Conservation (phyloP, 2,797 vertebrate species). For the Hipposideros larvatus region DNA sequence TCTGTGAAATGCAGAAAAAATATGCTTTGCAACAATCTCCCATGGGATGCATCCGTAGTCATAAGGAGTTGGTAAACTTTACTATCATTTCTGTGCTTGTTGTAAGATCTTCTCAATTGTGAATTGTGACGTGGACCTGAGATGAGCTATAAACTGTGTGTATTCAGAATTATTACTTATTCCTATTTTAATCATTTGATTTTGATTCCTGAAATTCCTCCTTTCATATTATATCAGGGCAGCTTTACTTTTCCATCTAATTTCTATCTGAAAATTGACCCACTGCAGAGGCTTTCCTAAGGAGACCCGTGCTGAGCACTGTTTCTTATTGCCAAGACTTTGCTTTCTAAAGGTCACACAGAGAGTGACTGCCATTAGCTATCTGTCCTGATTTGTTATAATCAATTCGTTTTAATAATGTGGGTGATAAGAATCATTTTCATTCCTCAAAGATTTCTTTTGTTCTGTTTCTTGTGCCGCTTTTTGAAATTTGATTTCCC, state of each 20-base stretch:
- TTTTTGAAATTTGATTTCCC: not conserved
- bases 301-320: rapidly evolving
- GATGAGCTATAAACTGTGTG: not conserved
- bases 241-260: not conserved
- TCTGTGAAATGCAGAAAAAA: not conserved
- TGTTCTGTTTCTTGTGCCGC: not conserved
- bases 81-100: not conserved
- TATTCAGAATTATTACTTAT: not conserved
- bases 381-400: not conserved
- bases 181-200: not conserved
- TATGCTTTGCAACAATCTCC: not conserved
- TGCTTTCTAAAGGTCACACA: not conserved
- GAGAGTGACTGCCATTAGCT: not conserved
- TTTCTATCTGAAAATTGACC: not conserved
- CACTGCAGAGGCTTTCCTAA: not conserved
- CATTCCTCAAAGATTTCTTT: not conserved
- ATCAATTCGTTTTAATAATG: not conserved
- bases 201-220: not conserved
- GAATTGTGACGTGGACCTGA: not conserved
- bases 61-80: not conserved
- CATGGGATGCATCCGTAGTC: rapidly evolving
- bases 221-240: not conserved
- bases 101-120: not conserved
- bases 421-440: not conserved
- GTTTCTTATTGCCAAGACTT: not conserved